Percentiles rank a stretch among this genome's conserved stretches.
phyloP scores from a whole-genome alignment of 2,113 vertebrate species.

The Corydoras sp. region DNA sequence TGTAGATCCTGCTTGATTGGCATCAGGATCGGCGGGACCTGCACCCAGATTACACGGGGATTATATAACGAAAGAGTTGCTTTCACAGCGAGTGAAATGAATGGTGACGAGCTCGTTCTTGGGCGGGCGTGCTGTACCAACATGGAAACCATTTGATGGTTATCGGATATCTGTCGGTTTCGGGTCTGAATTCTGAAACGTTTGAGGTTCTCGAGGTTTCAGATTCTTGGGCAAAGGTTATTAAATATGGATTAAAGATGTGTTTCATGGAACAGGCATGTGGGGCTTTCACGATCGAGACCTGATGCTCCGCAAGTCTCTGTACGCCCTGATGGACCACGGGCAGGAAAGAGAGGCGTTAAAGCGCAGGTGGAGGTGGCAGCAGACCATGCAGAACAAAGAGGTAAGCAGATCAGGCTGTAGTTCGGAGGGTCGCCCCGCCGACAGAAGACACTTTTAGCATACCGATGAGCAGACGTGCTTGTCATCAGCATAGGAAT shows the following conservation, averaged over 20 bases:
- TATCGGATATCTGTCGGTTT: no score
- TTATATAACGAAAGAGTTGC: no score
- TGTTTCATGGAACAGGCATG: conserved; percentile 74
- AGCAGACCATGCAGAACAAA: conserved; percentile 96
- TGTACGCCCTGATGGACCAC: conserved; percentile 86
- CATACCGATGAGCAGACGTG: background rate
- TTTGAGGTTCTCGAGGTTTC: no score
- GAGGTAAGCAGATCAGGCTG: conserved; percentile 68
- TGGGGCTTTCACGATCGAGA: conserved; percentile 97
- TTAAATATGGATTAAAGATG: background rate
- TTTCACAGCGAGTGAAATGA: no score
- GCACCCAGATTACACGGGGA: no score
- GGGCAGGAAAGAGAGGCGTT: conserved; percentile 82
- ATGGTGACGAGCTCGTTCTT: no score
- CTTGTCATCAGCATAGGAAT: background rate
- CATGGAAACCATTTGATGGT: no score
- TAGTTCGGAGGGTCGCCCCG: background rate
- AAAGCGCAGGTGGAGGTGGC: conserved; percentile 89
- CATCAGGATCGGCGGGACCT: no score
- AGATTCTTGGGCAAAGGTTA: no score
- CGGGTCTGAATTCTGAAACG: no score
- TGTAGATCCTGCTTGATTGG: no score
- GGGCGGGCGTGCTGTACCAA: no score
- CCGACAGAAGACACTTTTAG: background rate
- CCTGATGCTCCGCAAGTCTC: conserved; percentile 85